These are phyloP conservation scores for Octodon degus DNA, from an alignment of 2,113 vertebrate genomes.

Conservation along the genomic window DNA sequence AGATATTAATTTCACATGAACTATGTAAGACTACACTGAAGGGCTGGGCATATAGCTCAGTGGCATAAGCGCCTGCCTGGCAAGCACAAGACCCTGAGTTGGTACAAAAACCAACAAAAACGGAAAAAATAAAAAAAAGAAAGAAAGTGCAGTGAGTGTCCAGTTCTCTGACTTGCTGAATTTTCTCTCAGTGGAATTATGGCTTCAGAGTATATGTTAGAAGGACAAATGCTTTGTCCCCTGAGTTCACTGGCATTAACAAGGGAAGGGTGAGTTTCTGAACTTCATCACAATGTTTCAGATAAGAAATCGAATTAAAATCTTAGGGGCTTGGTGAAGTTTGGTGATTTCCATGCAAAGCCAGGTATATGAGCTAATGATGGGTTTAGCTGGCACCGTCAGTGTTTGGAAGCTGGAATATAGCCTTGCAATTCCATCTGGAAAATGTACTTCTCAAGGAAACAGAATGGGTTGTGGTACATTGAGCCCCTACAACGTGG, in stretches of 20 bases:
- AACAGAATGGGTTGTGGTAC: background rate
- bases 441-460: slow-evolving; percentile 53
- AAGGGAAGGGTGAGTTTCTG: background rate
- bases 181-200: background rate
- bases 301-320: slow-evolving; percentile 28
- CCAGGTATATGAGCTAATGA: slow-evolving; percentile 3
- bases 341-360: slow-evolving; percentile 31
- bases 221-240: background rate
- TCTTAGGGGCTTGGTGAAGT: background rate
- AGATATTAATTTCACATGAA: background rate
- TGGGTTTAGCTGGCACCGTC: background rate
- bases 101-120: no score
- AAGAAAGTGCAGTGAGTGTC: background rate
- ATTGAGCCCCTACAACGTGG: background rate
- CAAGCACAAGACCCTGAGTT: no score
- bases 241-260: background rate
- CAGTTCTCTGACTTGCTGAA: background rate
- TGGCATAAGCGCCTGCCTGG: no score
- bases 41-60: no score
- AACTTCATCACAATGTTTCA: slow-evolving; percentile 32
- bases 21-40: background rate
- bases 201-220: background rate
- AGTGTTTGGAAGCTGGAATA: background rate
- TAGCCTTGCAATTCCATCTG: slow-evolving; percentile 54
- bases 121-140: no score